A percentile compares a stretch with the other conserved stretches of the same genome.
Evolutionary conservation across 2,797 vertebrate genomes (phyloP).

Genomic region (Avahi laniger): DNA sequence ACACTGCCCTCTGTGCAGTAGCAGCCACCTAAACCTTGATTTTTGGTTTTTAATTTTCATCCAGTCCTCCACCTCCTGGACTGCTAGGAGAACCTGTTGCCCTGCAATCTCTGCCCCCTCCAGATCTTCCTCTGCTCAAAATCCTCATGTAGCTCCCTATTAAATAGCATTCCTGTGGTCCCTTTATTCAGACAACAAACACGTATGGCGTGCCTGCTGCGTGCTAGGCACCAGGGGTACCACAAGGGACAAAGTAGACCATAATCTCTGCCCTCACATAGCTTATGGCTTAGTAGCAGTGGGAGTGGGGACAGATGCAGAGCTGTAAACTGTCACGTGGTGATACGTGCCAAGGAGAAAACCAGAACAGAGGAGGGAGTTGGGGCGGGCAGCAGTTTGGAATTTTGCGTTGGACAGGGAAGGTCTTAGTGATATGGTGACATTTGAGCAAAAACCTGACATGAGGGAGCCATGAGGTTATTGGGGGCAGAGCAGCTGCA

Average conservation of each 20-base stretch:
- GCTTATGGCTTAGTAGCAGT: not conserved
- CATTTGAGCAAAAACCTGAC: not conserved
- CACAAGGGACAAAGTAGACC: not conserved
- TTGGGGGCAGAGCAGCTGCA: not conserved
- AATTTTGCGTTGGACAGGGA: not conserved
- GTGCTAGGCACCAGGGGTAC: not conserved
- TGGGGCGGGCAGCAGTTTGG: not conserved
- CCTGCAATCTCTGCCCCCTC: not conserved
- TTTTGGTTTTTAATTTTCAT: not conserved
- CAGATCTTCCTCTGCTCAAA: not conserved
- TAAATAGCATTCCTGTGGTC: not conserved
- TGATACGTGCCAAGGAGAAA: not conserved
- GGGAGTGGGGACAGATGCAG: not conserved
- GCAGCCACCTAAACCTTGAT: not conserved
- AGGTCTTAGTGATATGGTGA: not conserved
- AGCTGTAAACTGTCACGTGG: not conserved
- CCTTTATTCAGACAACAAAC: not conserved
- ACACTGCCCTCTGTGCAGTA: not conserved
- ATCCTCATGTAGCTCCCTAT: not conserved
- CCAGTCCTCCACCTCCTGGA: no score
- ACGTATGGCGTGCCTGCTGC: not conserved
- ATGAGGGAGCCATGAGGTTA: not conserved
- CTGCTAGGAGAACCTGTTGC: not conserved
- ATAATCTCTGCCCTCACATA: not conserved
- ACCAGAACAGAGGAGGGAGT: not conserved